Evolutionary conservation across 1,140 invertebrate species (phyloP), one percentile per base, ranked within the genome.

Genomic region (Aphaenogaster rudis): DNA sequence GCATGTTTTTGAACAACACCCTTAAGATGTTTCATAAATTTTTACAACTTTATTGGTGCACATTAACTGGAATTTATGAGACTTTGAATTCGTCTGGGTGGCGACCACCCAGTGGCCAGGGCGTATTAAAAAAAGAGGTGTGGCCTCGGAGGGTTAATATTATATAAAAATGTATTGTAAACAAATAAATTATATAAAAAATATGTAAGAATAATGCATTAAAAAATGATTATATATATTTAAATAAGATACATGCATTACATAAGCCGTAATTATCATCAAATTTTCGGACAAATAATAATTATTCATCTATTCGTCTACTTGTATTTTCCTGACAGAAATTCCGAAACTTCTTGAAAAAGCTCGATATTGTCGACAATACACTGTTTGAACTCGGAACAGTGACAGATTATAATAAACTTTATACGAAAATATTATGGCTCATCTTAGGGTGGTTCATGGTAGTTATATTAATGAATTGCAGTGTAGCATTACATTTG

Each of bases 371-470:
- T 17, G 13, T 77, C 33, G 72, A 77, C 7, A 36, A 42, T 2
- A 77, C 52, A 28, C 5, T 74, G 2, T 1, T 36, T 39, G 45
- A 57, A 21, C 13, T 82, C 1, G 36, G 8, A 15, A 69, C 3
- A 6, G 48, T 52, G 11, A 71, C 63, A 57, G 39, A 82, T 28
- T 82, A 72, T n/a, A 6, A 45, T 0, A 82, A 69, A 5, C 28
- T 82, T 15, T 21, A 21, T 15, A 82, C 1, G 15, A 64, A 17
- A 39, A 67, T 2, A n/a, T 0, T 80, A 13, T 61, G 36, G 39
- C 3, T 59, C 1, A 1, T 77, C 2, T 45, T 59, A 39, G 52
- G 72, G 28, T 76, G 72, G 72, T 42, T 3, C 6, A 1, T 39
- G 11, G 6, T 15, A 39, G 28, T 76, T 13, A 21, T 21, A 42